Conservation (phyloP, 1,140 invertebrate genomes). For the Littorina saxatilis region DNA sequence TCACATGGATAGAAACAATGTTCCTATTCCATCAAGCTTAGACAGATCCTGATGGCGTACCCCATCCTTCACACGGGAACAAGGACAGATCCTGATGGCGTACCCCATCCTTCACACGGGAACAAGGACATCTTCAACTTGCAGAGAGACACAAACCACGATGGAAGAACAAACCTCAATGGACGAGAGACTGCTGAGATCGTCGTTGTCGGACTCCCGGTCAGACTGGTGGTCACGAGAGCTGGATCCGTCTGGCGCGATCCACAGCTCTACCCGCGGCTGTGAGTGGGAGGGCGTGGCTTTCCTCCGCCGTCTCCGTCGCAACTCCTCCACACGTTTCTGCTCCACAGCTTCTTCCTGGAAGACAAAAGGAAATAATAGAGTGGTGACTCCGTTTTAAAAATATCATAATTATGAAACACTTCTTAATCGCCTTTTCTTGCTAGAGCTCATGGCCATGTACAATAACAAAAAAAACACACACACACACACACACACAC, state of each 20-base stretch:
- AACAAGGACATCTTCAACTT: background rate
- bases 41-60: too few relatives aligned
- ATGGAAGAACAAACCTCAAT: constrained; percentile 80
- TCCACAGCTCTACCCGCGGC: constrained; percentile 72
- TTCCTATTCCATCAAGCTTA: too few relatives aligned
- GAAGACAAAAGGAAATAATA: too few relatives aligned
- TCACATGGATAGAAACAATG: too few relatives aligned
- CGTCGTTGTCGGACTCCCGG: constrained; percentile 78
- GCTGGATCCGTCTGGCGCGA: constrained; percentile 68
- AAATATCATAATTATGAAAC: too few relatives aligned
- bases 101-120: too few relatives aligned
- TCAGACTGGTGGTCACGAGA: constrained; percentile 68
- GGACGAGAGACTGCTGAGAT: constrained; percentile 82
- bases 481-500: too few relatives aligned
- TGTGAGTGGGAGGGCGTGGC: constrained; percentile 38
- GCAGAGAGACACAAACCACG: background rate
- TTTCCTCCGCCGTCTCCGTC: constrained; percentile 81
- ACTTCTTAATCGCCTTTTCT: too few relatives aligned
- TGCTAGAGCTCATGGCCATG: too few relatives aligned
- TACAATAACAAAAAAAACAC: too few relatives aligned
- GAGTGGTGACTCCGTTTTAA: too few relatives aligned
- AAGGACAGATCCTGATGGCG: too few relatives aligned
- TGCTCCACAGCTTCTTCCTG: constrained; percentile 75
- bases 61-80: constrained; percentile 1
- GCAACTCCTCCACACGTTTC: constrained; percentile 87